A percentile compares a stretch with the other conserved stretches of the same genome.
Evolutionary conservation across 1,140 invertebrate genomes (phyloP).

Genomic region (Sminthurides bifidus): DNA sequence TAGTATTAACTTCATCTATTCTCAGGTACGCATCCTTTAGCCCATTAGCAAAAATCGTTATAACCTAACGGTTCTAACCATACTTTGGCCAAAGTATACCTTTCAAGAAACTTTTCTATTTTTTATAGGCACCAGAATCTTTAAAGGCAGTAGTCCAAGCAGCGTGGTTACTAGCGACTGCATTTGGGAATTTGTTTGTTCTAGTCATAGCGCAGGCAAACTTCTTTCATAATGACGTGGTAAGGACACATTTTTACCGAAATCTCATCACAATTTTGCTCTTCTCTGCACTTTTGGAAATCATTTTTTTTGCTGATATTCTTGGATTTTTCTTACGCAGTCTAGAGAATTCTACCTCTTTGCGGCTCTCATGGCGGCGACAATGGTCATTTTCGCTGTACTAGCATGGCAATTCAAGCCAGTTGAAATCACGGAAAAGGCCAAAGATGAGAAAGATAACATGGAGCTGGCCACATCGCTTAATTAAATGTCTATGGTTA

Average conservation of each 20-base stretch:
- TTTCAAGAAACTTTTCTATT: conserved; percentile 6
- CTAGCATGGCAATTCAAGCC: conserved; percentile 51
- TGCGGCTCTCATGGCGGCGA: conserved; percentile 66
- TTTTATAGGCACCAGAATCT: conserved; percentile 65
- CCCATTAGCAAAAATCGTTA: no score
- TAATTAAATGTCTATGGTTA: no score
- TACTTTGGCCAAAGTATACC: no score
- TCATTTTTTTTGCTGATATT: no score
- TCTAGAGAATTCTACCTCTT: conserved; percentile 78
- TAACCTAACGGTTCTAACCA: no score
- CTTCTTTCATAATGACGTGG: conserved; percentile 50
- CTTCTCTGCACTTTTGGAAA: background rate
- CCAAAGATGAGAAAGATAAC: background rate
- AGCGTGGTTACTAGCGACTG: conserved; percentile 75
- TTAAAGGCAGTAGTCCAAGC: conserved; percentile 90
- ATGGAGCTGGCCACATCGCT: conserved; percentile 3
- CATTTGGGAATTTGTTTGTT: conserved; percentile 81
- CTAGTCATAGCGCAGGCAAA: conserved; percentile 66
- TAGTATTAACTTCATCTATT: conserved; percentile 81
- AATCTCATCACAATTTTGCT: background rate
- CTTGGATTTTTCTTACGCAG: conserved; percentile 47
- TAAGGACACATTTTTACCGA: conserved; percentile 1
- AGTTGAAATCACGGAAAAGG: conserved; percentile 4
- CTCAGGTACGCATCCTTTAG: no score
- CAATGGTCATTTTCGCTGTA: conserved; percentile 65